Base-by-base conservation (phyloP, 1,140 invertebrate genomes). In the Helicoverpa zea region DNA sequence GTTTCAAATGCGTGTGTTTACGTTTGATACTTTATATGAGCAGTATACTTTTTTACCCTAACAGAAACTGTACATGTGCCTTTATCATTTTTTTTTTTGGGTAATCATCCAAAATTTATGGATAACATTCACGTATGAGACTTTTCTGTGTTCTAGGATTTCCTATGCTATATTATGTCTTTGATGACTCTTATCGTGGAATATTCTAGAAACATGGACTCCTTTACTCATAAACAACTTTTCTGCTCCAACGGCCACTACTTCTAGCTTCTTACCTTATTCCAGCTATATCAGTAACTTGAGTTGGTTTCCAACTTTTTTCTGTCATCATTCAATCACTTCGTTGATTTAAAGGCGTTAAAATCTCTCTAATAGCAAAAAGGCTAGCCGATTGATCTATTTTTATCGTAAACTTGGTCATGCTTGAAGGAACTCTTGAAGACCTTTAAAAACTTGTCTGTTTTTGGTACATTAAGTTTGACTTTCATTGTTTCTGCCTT, bases 241-340 rank as follows among this genome's bases (percentile, higher is more conserved):
- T 59, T 59, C 58, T 59, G 58, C 58, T 59, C 23, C 58, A 59
- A 29, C 12, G 58, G 18, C 58, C 58, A 59, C 23, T 18, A 23
- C 18, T 59, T 29, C 10, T 29, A 29, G 18, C 58, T 13, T 59
- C 23, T 29, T 29, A 13, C 13, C 18, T 16, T 29, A 12, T 59
- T 59, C 43, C 10, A 54, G 49, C 66, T 70, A 70, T 29, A 70
- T 52, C 49, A 70, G 66, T 52, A 70, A 70, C 66, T 51, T 9
- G 5, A 70, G 13, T 29, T 51, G 5, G 13, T 52, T 64, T 43
- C 35, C 7, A 5, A 1, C 14, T 52, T 52, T 70, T 70, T 70
- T 29, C 66, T 52, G 13, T 30, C 49, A 54, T 51, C 18, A 52
- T 70, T 70, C 49, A 70, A 52, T 70, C 66, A 30, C 12, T 23